Conservation (phyloP, 37 sponge, comb jelly and placozoan species). For the Eunapius fragilis region DNA sequence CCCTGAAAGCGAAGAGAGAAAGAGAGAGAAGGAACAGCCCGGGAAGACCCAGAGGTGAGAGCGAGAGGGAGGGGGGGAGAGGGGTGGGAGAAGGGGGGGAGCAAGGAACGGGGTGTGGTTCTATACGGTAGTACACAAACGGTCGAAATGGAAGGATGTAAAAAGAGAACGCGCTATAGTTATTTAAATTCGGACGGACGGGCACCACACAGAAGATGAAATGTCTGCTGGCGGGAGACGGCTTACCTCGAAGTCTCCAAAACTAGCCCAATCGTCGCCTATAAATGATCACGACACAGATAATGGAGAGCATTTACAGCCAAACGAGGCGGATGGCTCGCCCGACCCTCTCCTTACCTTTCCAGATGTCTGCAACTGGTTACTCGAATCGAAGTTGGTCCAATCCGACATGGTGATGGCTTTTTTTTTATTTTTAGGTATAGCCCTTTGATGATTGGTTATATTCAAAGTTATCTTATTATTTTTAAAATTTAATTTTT, state of each 20-base stretch:
- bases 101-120: too few relatives aligned
- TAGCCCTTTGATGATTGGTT: too few relatives aligned
- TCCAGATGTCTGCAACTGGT: not conserved
- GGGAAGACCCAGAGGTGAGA: not conserved
- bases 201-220: not conserved
- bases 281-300: not conserved
- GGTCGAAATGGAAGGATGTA: not conserved
- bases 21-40: not conserved
- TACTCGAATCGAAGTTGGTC: slow-evolving; percentile 55
- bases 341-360: not conserved
- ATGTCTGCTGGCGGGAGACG: too few relatives aligned
- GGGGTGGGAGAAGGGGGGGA: too few relatives aligned
- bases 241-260: slow-evolving; percentile 85
- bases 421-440: too few relatives aligned
- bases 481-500: too few relatives aligned
- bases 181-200: not conserved
- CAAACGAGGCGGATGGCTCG: not conserved
- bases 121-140: too few relatives aligned
- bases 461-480: too few relatives aligned
- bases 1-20: too few relatives aligned
- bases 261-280: slow-evolving; percentile 83
- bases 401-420: slow-evolving; percentile 52
- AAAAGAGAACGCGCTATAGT: not conserved
- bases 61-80: not conserved
- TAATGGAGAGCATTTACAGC: not conserved